A percentile compares a stretch with the other conserved stretches of the same genome.
These are phyloP conservation scores for Xyliphius kryptos DNA, from an alignment of 2,113 vertebrate species.

Conservation along the genomic window DNA sequence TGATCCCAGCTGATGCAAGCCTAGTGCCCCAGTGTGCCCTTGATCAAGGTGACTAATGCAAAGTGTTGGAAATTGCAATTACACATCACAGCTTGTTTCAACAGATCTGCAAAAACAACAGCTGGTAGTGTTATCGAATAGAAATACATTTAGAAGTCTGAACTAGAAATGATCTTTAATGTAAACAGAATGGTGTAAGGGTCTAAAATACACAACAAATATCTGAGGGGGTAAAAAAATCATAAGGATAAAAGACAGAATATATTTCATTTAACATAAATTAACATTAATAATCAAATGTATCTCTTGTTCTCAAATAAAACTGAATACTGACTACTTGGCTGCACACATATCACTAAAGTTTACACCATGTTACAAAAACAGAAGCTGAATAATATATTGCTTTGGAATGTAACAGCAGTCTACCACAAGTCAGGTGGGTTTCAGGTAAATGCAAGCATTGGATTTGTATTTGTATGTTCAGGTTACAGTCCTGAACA, in stretches of 20 bases:
- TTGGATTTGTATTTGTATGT: too few relatives aligned
- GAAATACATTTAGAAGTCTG: slow-evolving; percentile 10
- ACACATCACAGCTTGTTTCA: too few relatives aligned
- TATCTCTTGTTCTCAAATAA: slow-evolving; percentile 48
- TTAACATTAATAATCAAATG: slow-evolving; percentile 48
- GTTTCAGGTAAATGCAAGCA: slow-evolving; percentile 47
- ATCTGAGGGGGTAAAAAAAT: slow-evolving; percentile 54
- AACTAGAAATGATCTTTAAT: slow-evolving; percentile 62
- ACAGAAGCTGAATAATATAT: slow-evolving; percentile 63
- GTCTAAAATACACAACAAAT: slow-evolving; percentile 56
- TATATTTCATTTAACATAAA: slow-evolving; percentile 58
- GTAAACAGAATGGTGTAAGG: slow-evolving; percentile 72
- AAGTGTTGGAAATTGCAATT: too few relatives aligned
- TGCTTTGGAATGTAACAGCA: slow-evolving; percentile 74
- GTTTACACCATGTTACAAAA: slow-evolving; percentile 54
- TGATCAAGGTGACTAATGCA: neutral
- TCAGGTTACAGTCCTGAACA: slow-evolving; percentile 34
- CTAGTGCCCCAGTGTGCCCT: neutral
- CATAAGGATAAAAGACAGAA: slow-evolving; percentile 58
- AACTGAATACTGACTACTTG: slow-evolving; percentile 53
- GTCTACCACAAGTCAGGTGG: slow-evolving; percentile 43
- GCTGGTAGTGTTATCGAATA: too few relatives aligned
- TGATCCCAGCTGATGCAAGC: slow-evolving; percentile 11
- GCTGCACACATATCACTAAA: slow-evolving; percentile 58
- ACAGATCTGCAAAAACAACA: too few relatives aligned